Evolutionary conservation across 2,888 invertebrate genomes (phyloP).

Genomic region (Pandemis cinnamomeana): DNA sequence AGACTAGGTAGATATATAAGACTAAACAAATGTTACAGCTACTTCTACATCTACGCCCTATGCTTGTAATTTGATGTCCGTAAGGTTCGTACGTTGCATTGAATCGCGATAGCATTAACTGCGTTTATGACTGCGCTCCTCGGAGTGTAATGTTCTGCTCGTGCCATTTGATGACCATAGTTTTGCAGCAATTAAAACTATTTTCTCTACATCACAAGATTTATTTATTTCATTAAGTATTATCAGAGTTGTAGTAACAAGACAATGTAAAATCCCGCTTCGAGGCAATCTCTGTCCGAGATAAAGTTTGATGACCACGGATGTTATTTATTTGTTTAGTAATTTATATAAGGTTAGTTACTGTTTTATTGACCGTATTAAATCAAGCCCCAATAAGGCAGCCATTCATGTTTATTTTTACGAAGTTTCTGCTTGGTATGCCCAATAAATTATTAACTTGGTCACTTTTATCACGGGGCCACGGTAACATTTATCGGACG

Average conservation of each 20-base stretch:
- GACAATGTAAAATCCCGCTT: slow-evolving; percentile 35
- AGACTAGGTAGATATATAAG: too few species aligned
- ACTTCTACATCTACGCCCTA: background rate
- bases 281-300: slow-evolving; percentile 42
- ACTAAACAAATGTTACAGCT: background rate
- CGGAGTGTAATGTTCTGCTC: background rate
- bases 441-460: slow-evolving; percentile 82
- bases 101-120: slow-evolving; percentile 13
- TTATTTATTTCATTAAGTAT: slow-evolving; percentile 38
- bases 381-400: slow-evolving; percentile 85
- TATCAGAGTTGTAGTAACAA: slow-evolving; percentile 30
- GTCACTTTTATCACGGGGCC: slow-evolving; percentile 82
- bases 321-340: slow-evolving; percentile 84
- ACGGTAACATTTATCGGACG: slow-evolving; percentile 74
- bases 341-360: slow-evolving; percentile 85
- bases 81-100: background rate
- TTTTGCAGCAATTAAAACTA: slow-evolving; percentile 38
- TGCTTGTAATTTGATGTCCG: background rate
- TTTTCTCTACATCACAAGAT: slow-evolving; percentile 27
- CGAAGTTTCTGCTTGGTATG: slow-evolving; percentile 82
- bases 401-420: slow-evolving; percentile 85
- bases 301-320: slow-evolving; percentile 79
- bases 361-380: slow-evolving; percentile 83
- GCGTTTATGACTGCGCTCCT: slow-evolving; percentile 11
- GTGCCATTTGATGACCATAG: slow-evolving; percentile 19